Evolutionary conservation across 2,113 vertebrate species (phyloP).

Genomic region (cattle (Bos taurus)): DNA sequence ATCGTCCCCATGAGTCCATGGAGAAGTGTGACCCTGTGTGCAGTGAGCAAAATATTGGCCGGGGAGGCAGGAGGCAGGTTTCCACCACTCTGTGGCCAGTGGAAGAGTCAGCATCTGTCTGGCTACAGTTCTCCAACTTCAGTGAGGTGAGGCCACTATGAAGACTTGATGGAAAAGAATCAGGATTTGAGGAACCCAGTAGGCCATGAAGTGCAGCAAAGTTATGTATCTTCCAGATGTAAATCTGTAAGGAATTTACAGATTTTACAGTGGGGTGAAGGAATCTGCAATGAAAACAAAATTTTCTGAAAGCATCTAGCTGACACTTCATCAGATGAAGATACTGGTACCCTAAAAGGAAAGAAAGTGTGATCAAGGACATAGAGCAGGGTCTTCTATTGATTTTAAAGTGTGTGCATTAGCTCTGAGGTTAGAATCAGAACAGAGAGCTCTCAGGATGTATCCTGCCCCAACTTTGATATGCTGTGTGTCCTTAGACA

Average conservation of each 20-base stretch:
- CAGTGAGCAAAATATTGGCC: not conserved
- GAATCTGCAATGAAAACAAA: not conserved
- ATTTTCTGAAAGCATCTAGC: not conserved
- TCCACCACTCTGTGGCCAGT: rapidly evolving
- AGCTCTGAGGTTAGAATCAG: not conserved
- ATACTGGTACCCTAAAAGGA: not conserved
- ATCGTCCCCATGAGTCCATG: not conserved
- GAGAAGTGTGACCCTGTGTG: not conserved
- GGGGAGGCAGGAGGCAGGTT: not conserved
- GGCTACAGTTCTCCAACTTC: not conserved
- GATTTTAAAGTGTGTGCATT: not conserved
- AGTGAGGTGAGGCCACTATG: rapidly evolving
- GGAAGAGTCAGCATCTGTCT: not conserved
- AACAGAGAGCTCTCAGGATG: not conserved
- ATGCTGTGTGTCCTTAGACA: not conserved
- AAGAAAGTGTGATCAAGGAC: not conserved
- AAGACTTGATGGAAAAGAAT: not conserved
- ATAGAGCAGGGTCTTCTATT: not conserved
- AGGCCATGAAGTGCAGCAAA: not conserved
- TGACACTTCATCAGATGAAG: not conserved
- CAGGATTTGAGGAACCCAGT: not conserved
- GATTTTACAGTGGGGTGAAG: not conserved
- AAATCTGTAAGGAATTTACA: not conserved
- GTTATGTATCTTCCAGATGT: not conserved
- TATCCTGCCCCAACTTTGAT: not conserved